These are phyloP conservation scores for Pseudochirops cupreus DNA, from an alignment of 2,797 vertebrate species.

Conservation along the genomic window DNA sequence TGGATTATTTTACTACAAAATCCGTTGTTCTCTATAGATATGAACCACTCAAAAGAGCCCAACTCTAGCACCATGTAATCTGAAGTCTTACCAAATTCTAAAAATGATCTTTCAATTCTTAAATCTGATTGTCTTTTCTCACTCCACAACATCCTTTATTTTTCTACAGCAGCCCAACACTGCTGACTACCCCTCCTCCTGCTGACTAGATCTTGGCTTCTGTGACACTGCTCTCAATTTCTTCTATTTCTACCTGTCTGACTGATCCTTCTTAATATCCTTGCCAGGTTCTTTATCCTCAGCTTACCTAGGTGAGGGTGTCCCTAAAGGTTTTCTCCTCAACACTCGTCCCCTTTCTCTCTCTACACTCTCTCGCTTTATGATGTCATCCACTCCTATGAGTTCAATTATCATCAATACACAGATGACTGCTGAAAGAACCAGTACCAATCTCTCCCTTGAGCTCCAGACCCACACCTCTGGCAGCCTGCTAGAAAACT, in stretches of 20 bases:
- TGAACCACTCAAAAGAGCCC: background rate
- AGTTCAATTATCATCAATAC: background rate
- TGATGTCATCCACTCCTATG: background rate
- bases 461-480: background rate
- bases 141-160: background rate
- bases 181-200: background rate
- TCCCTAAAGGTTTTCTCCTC: background rate
- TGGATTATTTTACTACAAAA: background rate
- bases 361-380: background rate
- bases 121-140: background rate
- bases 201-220: background rate
- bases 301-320: background rate
- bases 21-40: background rate
- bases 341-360: background rate
- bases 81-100: background rate
- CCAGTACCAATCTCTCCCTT: background rate
- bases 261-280: background rate
- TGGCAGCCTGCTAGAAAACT: background rate
- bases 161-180: background rate
- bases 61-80: background rate
- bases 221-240: background rate
- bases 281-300: background rate
- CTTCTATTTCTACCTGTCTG: background rate
- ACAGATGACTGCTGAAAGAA: background rate
- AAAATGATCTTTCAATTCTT: background rate